phyloP scores from a whole-genome alignment of 2,113 vertebrate species.

The Heterotis niloticus region DNA sequence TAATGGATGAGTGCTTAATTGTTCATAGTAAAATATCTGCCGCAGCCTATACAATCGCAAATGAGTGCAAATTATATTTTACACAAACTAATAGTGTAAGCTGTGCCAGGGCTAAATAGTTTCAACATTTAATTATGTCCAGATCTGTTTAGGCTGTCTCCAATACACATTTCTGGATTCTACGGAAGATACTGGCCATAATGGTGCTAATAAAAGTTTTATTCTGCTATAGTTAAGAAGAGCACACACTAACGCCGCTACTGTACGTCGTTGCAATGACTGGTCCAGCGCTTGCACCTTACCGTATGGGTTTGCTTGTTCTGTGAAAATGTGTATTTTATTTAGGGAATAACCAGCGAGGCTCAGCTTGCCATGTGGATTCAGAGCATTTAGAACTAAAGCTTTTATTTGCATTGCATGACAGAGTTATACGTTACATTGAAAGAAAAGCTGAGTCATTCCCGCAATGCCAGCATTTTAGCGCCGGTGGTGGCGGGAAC shows the following conservation, averaged over 20 bases:
- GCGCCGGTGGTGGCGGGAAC: neutral
- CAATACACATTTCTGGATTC: neutral
- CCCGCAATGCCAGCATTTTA: neutral
- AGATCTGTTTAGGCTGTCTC: neutral
- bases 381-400: no score
- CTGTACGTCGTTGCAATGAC: no score
- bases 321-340: no score
- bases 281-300: no score
- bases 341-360: no score
- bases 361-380: no score
- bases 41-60: neutral
- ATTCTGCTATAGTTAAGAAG: no score
- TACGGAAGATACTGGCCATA: neutral
- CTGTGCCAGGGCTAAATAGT: neutral
- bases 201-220: no score
- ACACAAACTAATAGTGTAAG: neutral
- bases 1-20: conserved; percentile 1
- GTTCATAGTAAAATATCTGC: neutral
- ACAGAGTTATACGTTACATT: neutral
- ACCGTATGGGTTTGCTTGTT: no score
- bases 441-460: neutral
- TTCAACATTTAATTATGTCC: neutral
- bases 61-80: neutral
- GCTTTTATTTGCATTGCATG: neutral
- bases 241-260: no score